Evolutionary conservation across 2,888 invertebrate genomes (phyloP).

Genomic region (Dendrolimus houi): DNA sequence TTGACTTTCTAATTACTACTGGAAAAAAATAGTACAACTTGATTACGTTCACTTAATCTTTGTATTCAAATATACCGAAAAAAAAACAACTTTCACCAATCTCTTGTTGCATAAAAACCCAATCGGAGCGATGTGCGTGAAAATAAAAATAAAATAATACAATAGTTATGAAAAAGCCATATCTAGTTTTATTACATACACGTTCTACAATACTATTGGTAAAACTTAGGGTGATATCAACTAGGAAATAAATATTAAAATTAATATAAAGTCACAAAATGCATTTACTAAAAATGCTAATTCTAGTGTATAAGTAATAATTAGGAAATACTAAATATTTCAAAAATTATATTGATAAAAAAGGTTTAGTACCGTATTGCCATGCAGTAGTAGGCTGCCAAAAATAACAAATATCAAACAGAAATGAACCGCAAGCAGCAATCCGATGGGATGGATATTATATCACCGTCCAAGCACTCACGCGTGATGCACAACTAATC

Average conservation of each 20-base stretch:
- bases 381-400: background rate
- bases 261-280: background rate
- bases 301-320: background rate
- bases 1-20: too few relatives aligned
- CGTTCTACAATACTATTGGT: background rate
- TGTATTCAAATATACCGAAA: too few relatives aligned
- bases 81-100: too few relatives aligned
- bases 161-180: background rate
- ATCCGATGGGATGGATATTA: background rate
- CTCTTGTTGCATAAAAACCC: too few relatives aligned
- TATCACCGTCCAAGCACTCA: background rate
- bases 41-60: too few relatives aligned
- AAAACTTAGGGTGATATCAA: background rate
- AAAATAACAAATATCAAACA: background rate
- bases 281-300: background rate
- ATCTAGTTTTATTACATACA: background rate
- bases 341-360: background rate
- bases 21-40: too few relatives aligned
- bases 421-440: background rate
- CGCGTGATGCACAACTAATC: background rate
- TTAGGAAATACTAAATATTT: background rate
- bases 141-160: background rate
- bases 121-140: conserved; percentile 1
- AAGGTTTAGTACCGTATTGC: background rate
- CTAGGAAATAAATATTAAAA: background rate